Conservation (phyloP, 2,888 invertebrate genomes). For the Aleiodes testaceus region DNA sequence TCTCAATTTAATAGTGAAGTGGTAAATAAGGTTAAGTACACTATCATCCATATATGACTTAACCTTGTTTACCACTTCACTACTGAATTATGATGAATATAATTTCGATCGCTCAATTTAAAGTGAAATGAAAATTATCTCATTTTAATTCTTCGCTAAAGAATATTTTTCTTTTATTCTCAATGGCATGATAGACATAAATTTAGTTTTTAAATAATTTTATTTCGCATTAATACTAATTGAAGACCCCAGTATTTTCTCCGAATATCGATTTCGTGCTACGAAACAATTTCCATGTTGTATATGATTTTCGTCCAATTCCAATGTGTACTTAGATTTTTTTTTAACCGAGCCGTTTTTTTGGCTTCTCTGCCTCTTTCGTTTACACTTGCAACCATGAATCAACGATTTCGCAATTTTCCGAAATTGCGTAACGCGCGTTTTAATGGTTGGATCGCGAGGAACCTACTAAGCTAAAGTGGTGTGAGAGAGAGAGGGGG, state of each 20-base stretch:
- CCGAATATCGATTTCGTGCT: slow-evolving; percentile 26
- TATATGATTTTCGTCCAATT: slow-evolving; percentile 11
- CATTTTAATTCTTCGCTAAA: too few species aligned
- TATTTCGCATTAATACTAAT: neutral
- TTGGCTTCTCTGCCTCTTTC: neutral
- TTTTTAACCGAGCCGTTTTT: neutral
- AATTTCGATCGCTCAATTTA: too few species aligned
- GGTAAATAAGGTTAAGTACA: too few species aligned
- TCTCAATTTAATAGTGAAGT: too few species aligned
- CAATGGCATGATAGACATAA: neutral
- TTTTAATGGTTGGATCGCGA: slow-evolving; percentile 48
- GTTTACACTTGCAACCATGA: slow-evolving; percentile 39
- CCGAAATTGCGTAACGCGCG: slow-evolving; percentile 63
- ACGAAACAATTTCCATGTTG: slow-evolving; percentile 21
- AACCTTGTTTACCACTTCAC: too few species aligned
- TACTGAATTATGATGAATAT: too few species aligned
- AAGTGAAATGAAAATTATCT: too few species aligned
- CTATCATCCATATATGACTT: too few species aligned
- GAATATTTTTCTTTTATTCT: neutral
- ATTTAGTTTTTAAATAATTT: slow-evolving; percentile 21
- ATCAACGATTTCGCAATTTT: slow-evolving; percentile 60
- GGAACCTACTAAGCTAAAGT: slow-evolving; percentile 27
- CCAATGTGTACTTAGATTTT: slow-evolving; percentile 11
- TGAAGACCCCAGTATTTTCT: slow-evolving; percentile 8
- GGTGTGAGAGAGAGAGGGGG: slow-evolving; percentile 38